phyloP scores from a whole-genome alignment of 1,140 invertebrate genomes.

The Heliconius himera region DNA sequence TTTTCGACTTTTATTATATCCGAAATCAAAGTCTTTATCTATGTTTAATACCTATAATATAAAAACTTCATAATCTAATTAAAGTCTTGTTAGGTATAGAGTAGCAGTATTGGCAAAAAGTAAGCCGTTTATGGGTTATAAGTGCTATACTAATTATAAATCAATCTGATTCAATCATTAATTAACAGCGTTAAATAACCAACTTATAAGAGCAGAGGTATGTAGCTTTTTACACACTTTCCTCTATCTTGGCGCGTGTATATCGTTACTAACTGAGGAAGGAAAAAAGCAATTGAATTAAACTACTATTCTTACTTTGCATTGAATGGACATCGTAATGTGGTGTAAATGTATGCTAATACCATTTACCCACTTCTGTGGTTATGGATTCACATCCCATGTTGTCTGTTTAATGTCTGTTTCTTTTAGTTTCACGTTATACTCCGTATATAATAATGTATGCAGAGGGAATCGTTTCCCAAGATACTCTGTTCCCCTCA shows the following conservation, averaged over 20 bases:
- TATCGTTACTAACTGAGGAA: background rate
- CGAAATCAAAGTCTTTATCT: background rate
- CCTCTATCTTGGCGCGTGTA: background rate
- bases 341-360: background rate
- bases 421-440: background rate
- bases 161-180: conserved; percentile 1
- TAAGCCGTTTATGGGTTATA: background rate
- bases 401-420: background rate
- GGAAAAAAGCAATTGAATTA: background rate
- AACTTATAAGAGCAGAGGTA: background rate
- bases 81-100: background rate
- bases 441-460: too few relatives aligned
- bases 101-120: background rate
- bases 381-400: background rate
- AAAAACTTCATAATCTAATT: conserved; percentile 1
- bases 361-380: background rate
- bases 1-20: background rate
- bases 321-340: background rate
- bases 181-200: background rate
- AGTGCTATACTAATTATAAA: conserved; percentile 12
- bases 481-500: too few relatives aligned
- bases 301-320: background rate
- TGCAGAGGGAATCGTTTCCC: too few relatives aligned
- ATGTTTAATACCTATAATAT: background rate
- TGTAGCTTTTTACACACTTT: conserved; percentile 5